A percentile compares a stretch with the other conserved stretches of the same genome.
phyloP scores from a whole-genome alignment of 1,140 invertebrate species.

The Panagrolaimus sp. region DNA sequence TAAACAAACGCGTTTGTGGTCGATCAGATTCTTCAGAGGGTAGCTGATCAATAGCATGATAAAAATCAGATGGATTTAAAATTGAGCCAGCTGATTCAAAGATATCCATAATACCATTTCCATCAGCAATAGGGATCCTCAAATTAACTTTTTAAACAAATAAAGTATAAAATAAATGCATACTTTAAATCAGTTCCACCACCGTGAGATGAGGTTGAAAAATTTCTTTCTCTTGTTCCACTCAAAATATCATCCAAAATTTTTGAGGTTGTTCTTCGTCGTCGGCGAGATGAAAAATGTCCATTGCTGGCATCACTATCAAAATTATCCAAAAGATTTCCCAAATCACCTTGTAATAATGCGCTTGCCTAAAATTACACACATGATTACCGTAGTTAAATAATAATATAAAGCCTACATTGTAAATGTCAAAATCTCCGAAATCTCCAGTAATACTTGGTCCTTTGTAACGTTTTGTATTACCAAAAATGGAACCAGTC shows the following conservation, averaged over 20 bases:
- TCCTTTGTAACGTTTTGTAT: background rate
- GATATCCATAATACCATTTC: slow-evolving; percentile 30
- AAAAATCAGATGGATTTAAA: slow-evolving; percentile 39
- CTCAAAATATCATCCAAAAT: background rate
- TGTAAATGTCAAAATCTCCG: background rate
- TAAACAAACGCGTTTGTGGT: slow-evolving; percentile 34
- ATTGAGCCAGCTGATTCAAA: slow-evolving; percentile 25
- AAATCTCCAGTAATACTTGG: background rate
- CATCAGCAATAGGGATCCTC: background rate
- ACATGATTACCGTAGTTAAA: background rate
- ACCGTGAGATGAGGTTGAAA: background rate
- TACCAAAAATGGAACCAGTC: background rate
- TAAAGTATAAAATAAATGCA: slow-evolving; percentile 1
- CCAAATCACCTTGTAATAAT: slow-evolving; percentile 8
- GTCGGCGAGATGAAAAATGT: background rate
- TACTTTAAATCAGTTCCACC: slow-evolving; percentile 19
- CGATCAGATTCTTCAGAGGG: slow-evolving; percentile 37
- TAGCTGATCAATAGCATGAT: slow-evolving; percentile 37
- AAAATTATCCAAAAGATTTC: slow-evolving; percentile 4
- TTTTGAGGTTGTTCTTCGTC: background rate
- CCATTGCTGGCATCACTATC: background rate
- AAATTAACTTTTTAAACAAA: background rate
- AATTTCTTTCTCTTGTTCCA: background rate
- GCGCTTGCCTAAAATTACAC: slow-evolving; percentile 4
- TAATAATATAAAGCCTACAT: background rate